Evolutionary conservation across 2,113 vertebrate species (phyloP).

Genomic region (Coreoperca whiteheadi): DNA sequence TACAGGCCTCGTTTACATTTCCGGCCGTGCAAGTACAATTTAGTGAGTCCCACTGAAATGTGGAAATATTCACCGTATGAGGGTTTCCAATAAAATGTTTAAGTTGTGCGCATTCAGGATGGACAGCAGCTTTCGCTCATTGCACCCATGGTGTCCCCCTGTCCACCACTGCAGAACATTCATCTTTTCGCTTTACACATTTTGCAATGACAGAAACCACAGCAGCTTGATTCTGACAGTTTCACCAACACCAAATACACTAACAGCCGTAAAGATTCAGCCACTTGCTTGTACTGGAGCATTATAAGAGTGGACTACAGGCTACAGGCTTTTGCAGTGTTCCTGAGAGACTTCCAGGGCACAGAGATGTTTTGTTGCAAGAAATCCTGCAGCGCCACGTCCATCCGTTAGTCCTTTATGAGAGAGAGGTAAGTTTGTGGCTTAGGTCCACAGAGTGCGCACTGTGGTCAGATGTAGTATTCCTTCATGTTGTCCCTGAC

Average conservation of each 20-base stretch:
- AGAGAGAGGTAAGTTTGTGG: conserved; percentile 57
- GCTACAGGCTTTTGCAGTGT: conserved; percentile 43
- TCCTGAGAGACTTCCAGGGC: conserved; percentile 45
- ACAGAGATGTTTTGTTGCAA: conserved; percentile 20
- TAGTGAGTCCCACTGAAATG: conserved; percentile 42
- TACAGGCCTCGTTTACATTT: conserved; percentile 69
- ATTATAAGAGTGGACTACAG: conserved; percentile 20
- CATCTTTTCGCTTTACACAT: conserved; percentile 55
- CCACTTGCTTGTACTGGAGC: conserved; percentile 51
- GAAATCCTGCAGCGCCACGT: conserved; percentile 36
- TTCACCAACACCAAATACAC: conserved; percentile 71
- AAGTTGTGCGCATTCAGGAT: conserved; percentile 52
- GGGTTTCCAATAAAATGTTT: conserved; percentile 18
- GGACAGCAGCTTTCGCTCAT: conserved; percentile 32
- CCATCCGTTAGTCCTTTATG: conserved; percentile 49
- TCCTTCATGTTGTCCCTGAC: conserved; percentile 94
- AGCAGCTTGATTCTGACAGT: conserved; percentile 65
- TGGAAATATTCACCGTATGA: conserved; percentile 43
- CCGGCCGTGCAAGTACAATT: conserved; percentile 41
- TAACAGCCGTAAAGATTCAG: conserved; percentile 54
- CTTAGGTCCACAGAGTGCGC: conserved; percentile 22
- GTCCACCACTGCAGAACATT: not conserved
- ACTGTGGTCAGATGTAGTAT: conserved; percentile 92
- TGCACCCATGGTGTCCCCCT: not conserved
- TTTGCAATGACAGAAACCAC: conserved; percentile 68